phyloP scores from a whole-genome alignment of 2,113 vertebrate genomes.

The Equus quagga region DNA sequence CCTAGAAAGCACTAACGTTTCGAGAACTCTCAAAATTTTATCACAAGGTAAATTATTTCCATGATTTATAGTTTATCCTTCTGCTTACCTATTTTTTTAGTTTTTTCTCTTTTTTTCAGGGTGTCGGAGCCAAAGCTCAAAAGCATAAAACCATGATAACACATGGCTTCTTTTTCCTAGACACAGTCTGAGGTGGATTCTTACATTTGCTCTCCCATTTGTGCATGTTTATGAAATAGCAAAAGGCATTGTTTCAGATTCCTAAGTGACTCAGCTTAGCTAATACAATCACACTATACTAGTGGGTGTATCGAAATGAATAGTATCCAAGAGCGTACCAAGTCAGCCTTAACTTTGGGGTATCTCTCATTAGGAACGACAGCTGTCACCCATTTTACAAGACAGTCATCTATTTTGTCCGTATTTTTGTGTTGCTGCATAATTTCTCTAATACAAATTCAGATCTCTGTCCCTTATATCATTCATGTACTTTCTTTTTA shows the following conservation, averaged over 20 bases:
- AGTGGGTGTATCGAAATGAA: too few relatives aligned
- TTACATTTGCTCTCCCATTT: conserved; percentile 95
- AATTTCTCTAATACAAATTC: background rate
- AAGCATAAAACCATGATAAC: conserved; percentile 98
- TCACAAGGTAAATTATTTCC: background rate
- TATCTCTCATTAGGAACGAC: background rate
- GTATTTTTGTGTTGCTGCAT: background rate
- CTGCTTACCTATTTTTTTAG: background rate
- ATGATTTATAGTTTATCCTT: background rate
- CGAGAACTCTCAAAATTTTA: background rate
- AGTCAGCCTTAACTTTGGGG: too few relatives aligned
- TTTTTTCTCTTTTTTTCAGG: conserved; percentile 83
- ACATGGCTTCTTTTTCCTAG: conserved; percentile 98
- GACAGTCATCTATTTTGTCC: too few relatives aligned
- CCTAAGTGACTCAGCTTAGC: conserved; percentile 84
- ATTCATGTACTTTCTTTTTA: background rate
- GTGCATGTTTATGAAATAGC: conserved; percentile 97
- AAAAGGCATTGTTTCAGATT: conserved; percentile 94
- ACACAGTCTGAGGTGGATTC: conserved; percentile 96
- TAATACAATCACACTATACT: background rate
- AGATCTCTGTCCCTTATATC: background rate
- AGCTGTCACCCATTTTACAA: background rate
- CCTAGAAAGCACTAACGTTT: background rate
- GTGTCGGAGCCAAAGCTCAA: conserved; percentile 97
- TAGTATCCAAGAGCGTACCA: background rate